Base-by-base conservation (phyloP, 2,888 invertebrate species). In the Netelia fuscicornis region DNA sequence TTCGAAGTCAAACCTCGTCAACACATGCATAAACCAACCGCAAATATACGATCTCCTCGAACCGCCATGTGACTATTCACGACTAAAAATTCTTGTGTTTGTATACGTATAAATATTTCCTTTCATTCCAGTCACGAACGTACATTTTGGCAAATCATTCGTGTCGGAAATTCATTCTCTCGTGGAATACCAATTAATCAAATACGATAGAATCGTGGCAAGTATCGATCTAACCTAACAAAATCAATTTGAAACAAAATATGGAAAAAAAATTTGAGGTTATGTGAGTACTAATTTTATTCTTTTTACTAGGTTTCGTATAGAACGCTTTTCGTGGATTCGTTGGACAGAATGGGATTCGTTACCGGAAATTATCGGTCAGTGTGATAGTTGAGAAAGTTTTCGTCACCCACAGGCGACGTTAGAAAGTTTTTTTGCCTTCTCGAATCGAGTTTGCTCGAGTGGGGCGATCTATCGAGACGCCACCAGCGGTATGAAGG, bases 351-450 rank as follows among this genome's bases (percentile, higher is more conserved):
- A 60, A 20, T 23, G 64, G 23, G 76, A 70, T 76, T 52, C 60
- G 25, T 87, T 86, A 9, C 17, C 85, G 78, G 83, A 85, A 75
- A 81, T 86, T 76, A 87, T 87, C 72, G 86, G 70, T 62, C 84
- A 74, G 86, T 77, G 76, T 86, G 87, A 87, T 86, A 86, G 56
- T 71, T 80, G 90, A 87, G 90, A 90, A 90, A 90, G 90, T 89
- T 88, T 76, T 86, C 87, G 88, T 87, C 85, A 86, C 85, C 87
- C 85, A 82, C 72, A 86, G 86, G 86, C 83, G 83, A 80, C 60
- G 75, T 81, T 88, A 88, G 88, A 90, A 88, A 90, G 87, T 88
- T 83, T 83, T 87, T 87, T 70, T 77, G 71, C 67, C 60, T 56
- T 68, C 68, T 79, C 85, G 81, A 72, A 64, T 37, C 37, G 58